A percentile compares a stretch with the other conserved stretches of the same genome.
These are phyloP conservation scores for Smittia sp. DNA, from an alignment of 2,888 invertebrate species.

Conservation along the genomic window DNA sequence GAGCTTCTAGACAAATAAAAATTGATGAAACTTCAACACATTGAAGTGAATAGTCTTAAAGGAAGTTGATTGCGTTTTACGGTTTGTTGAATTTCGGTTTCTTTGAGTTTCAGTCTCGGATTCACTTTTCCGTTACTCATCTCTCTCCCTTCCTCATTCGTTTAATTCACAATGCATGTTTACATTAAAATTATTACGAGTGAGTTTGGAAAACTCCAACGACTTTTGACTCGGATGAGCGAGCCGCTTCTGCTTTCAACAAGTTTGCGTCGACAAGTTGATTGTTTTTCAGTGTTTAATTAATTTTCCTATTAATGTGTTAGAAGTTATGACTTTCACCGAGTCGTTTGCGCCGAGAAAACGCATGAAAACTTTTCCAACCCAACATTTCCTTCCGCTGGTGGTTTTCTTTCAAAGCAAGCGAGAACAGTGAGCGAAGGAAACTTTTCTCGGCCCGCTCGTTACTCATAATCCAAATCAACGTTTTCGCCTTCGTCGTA, in stretches of 20 bases:
- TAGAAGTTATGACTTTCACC: neutral
- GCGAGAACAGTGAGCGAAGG: neutral
- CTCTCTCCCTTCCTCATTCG: neutral
- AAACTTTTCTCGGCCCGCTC: slow-evolving; percentile 16
- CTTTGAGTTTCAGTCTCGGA: neutral
- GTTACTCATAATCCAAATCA: slow-evolving; percentile 28
- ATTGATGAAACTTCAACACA: neutral
- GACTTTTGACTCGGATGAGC: slow-evolving; percentile 5
- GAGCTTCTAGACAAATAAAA: no score
- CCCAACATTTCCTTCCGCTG: slow-evolving; percentile 37
- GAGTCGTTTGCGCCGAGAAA: neutral
- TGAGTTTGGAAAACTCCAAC: neutral
- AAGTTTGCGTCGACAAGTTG: slow-evolving; percentile 29
- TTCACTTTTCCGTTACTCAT: neutral
- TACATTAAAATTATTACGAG: slow-evolving; percentile 11
- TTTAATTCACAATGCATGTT: slow-evolving; percentile 39
- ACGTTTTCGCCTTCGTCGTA: neutral
- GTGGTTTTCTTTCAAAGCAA: slow-evolving; percentile 2
- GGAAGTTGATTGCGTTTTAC: slow-evolving; percentile 39
- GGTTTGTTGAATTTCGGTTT: slow-evolving; percentile 26
- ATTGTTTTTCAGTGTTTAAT: slow-evolving; percentile 39
- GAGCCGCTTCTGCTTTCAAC: slow-evolving; percentile 24
- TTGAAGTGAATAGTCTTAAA: neutral
- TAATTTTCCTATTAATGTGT: slow-evolving; percentile 22
- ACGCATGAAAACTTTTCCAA: slow-evolving; percentile 2